Conservation (phyloP, 2,797 vertebrate species). For the Lagorchestes hirsutus region DNA sequence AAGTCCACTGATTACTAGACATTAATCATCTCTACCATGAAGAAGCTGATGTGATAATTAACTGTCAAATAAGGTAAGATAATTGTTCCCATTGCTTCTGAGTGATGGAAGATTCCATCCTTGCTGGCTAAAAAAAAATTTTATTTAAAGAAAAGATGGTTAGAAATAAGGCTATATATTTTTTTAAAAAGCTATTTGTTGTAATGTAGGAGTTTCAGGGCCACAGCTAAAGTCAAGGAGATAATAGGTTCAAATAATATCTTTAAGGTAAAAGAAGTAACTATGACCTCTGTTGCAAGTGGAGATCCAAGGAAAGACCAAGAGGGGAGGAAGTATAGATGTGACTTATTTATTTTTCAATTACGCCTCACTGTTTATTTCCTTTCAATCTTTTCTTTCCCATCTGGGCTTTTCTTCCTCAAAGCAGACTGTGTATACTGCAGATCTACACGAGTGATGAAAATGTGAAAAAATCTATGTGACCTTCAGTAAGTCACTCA, state of each 20-base stretch:
- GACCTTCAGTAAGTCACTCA: neutral
- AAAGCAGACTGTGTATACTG: neutral
- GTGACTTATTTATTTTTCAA: conserved; percentile 46
- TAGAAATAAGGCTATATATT: conserved; percentile 19
- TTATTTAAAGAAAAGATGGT: neutral
- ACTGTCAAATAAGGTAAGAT: conserved; percentile 74
- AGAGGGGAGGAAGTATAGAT: conserved; percentile 76
- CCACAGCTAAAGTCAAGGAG: conserved; percentile 1
- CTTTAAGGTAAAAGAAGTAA: conserved; percentile 51
- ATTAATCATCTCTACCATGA: conserved; percentile 48
- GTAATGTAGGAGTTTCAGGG: conserved; percentile 47
- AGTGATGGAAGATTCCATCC: conserved; percentile 62
- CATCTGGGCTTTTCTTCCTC: conserved; percentile 48
- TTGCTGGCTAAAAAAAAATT: conserved; percentile 38
- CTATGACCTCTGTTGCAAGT: conserved; percentile 67
- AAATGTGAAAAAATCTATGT: neutral
- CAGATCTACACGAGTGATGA: neutral
- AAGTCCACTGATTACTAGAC: conserved; percentile 63
- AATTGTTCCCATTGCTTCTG: conserved; percentile 75
- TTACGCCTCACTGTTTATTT: conserved; percentile 46
- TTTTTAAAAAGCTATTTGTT: neutral
- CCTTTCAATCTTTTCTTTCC: conserved; percentile 37
- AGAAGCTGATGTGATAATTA: conserved; percentile 67
- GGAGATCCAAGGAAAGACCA: conserved; percentile 77
- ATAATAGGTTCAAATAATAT: conserved; percentile 64